Percentiles rank a stretch among this genome's conserved stretches.
Conservation (phyloP, 2,888 invertebrate genomes). For the Watsonalla binaria region DNA sequence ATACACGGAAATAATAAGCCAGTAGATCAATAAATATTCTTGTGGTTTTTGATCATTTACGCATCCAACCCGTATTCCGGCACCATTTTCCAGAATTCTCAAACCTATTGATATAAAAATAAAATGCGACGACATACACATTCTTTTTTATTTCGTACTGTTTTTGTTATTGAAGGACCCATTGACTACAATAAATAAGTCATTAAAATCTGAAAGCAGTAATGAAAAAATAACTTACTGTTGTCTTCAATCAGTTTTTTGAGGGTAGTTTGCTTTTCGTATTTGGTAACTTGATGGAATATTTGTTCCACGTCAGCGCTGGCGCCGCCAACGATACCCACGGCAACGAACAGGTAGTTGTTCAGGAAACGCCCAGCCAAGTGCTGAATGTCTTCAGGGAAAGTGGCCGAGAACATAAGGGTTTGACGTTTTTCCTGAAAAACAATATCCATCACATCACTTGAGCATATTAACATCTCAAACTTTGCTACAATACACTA, state of each 20-base stretch:
- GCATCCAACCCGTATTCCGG: too few species aligned
- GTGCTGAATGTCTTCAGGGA: slow-evolving; percentile 97
- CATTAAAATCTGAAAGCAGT: too few species aligned
- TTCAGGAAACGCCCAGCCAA: slow-evolving; percentile 88
- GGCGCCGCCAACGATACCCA: slow-evolving; percentile 96
- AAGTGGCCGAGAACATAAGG: slow-evolving; percentile 99
- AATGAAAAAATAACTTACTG: slow-evolving; percentile 40
- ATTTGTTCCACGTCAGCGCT: slow-evolving; percentile 93
- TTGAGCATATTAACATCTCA: not conserved
- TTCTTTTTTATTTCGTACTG: too few species aligned
- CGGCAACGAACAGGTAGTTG: slow-evolving; percentile 90
- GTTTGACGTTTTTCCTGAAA: slow-evolving; percentile 91
- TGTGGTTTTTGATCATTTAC: too few species aligned
- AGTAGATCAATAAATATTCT: too few species aligned
- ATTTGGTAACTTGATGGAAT: slow-evolving; percentile 83
- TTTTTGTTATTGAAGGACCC: too few species aligned
- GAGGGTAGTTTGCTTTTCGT: slow-evolving; percentile 86
- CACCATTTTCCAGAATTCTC: too few species aligned
- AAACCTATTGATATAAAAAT: too few species aligned
- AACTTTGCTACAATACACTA: too few species aligned
- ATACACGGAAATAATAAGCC: slow-evolving; percentile 3
- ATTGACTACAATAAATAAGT: not conserved
- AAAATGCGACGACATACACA: too few species aligned
- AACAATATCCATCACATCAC: not conserved
- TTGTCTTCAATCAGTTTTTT: slow-evolving; percentile 82